Percentiles rank a stretch among this genome's conserved stretches.
Evolutionary conservation across 2,797 vertebrate genomes (phyloP).

Genomic region (Prionace glauca): DNA sequence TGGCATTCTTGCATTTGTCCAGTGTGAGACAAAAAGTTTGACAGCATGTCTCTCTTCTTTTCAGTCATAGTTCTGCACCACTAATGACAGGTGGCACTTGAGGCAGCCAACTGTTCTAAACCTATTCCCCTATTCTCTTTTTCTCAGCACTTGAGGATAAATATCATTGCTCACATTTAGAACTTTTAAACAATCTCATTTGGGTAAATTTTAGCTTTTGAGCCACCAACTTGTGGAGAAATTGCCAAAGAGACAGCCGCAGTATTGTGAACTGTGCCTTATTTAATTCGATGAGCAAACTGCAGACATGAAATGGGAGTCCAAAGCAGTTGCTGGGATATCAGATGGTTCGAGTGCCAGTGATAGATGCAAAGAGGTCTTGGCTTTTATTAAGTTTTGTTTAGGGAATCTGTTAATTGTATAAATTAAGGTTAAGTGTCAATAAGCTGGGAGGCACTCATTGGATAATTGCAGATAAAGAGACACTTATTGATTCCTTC

Average conservation of each 20-base stretch:
- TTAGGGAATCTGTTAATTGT: neutral
- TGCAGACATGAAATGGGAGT: neutral
- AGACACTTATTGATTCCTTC: neutral
- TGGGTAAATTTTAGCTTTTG: neutral
- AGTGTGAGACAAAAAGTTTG: too few species aligned
- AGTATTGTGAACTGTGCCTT: neutral
- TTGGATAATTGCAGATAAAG: neutral
- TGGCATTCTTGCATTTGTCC: too few species aligned
- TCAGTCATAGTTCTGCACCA: too few species aligned
- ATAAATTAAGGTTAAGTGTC: neutral
- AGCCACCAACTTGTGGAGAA: neutral
- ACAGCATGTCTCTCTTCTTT: too few species aligned
- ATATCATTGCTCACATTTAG: neutral
- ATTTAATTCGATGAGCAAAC: neutral
- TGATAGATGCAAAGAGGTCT: neutral
- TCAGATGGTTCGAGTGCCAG: neutral
- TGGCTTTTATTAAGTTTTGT: neutral
- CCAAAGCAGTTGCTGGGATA: neutral
- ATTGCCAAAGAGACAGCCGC: neutral
- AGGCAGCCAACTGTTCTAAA: too few species aligned
- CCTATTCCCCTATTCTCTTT: too few species aligned
- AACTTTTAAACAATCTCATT: neutral
- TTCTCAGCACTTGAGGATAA: neutral
- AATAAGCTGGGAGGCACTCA: neutral
- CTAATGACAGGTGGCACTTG: too few species aligned